Percentiles rank a stretch among this genome's conserved stretches.
These are phyloP conservation scores for Papilio polytes DNA, from an alignment of 1,140 invertebrate species.

Conservation along the genomic window DNA sequence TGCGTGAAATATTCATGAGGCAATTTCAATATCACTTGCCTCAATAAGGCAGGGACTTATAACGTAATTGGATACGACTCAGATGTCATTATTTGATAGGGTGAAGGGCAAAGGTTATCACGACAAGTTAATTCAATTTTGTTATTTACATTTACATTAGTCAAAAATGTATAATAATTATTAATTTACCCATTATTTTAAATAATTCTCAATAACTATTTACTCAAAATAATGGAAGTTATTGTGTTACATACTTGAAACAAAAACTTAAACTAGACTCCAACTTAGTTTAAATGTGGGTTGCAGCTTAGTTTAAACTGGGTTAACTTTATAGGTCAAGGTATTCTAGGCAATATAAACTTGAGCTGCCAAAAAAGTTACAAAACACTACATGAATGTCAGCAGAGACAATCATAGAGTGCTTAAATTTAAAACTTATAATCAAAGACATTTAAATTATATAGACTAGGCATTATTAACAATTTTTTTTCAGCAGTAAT, in stretches of 20 bases:
- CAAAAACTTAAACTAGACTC: neutral
- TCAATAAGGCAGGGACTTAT: conserved; percentile 14
- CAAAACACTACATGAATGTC: neutral
- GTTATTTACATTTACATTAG: neutral
- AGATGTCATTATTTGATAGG: neutral
- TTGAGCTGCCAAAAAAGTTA: neutral
- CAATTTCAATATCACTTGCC: conserved; percentile 23
- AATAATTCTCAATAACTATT: neutral
- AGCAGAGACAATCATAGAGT: neutral
- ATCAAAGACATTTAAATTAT: too few species aligned
- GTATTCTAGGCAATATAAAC: neutral
- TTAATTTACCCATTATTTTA: neutral
- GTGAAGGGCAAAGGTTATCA: neutral
- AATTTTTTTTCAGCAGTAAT: too few species aligned
- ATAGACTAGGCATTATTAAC: too few species aligned
- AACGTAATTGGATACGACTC: neutral
- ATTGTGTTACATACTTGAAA: neutral
- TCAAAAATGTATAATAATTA: neutral
- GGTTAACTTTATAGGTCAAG: conserved; percentile 19
- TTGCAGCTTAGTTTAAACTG: neutral
- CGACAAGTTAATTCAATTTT: neutral
- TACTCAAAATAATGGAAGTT: neutral
- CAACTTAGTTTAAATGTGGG: neutral
- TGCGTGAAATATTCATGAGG: conserved; percentile 33
- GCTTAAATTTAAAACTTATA: neutral